These are phyloP conservation scores for Eleutherodactylus coqui DNA, from an alignment of 2,797 vertebrate species.

Conservation along the genomic window DNA sequence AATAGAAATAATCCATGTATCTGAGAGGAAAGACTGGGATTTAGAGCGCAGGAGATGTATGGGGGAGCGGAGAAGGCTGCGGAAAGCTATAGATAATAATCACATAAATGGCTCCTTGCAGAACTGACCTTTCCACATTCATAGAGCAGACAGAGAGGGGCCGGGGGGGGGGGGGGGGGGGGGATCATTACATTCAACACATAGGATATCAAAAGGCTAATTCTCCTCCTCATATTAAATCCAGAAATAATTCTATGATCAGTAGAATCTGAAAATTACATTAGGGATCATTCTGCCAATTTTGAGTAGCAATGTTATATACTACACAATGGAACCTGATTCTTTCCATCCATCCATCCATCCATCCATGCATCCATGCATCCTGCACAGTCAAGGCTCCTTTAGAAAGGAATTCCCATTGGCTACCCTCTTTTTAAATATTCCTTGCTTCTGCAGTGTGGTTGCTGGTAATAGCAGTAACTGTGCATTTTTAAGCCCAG, in stretches of 20 bases:
- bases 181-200: not conserved
- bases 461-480: too few species aligned
- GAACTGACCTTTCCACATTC: not conserved
- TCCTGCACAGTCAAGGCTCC: too few species aligned
- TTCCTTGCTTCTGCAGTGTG: too few species aligned
- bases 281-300: too few species aligned
- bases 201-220: not conserved
- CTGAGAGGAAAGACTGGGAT: not conserved
- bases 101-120: not conserved
- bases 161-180: not conserved
- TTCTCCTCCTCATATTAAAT: not conserved
- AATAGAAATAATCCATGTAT: constrained; percentile 9
- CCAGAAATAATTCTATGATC: not conserved
- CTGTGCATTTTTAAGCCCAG: too few species aligned
- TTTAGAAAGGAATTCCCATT: too few species aligned
- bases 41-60: not conserved
- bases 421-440: too few species aligned
- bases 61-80: not conserved
- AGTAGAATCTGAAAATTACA: not conserved
- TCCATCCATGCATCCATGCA: too few species aligned
- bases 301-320: too few species aligned
- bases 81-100: constrained; percentile 1
- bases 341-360: too few species aligned
- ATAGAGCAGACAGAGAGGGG: not conserved
- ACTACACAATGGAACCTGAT: too few species aligned